A percentile compares a stretch with the other conserved stretches of the same genome.
phyloP scores from a whole-genome alignment of 2,888 invertebrate species.

The Sminthurides aquaticus region DNA sequence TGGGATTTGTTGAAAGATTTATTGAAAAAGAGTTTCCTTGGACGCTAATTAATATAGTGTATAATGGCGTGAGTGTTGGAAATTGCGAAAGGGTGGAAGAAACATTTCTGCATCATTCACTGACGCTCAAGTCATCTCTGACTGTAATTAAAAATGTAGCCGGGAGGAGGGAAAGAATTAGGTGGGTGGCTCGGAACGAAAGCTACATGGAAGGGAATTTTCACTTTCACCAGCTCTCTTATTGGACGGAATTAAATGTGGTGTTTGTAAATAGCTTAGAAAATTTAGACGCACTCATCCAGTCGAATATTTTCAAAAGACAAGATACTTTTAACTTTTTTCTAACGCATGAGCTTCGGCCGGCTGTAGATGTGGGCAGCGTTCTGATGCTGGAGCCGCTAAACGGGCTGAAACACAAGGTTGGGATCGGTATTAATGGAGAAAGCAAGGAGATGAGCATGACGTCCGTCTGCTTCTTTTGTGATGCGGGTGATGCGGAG shows the following conservation, averaged over 20 bases:
- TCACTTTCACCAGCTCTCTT: constrained; percentile 6
- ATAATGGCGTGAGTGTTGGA: neutral
- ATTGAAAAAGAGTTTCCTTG: neutral
- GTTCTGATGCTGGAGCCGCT: neutral
- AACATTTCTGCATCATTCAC: neutral
- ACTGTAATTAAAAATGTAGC: neutral
- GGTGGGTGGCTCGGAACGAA: neutral
- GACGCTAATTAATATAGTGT: neutral
- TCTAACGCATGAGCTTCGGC: constrained; percentile 3
- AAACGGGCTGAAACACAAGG: constrained; percentile 12
- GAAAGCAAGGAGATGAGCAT: constrained; percentile 3
- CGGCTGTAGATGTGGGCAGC: constrained; percentile 3
- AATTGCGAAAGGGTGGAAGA: neutral
- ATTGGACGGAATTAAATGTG: constrained; percentile 14
- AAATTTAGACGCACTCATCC: neutral
- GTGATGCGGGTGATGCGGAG: constrained; percentile 13
- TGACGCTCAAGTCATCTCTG: neutral
- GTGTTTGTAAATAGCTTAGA: constrained; percentile 5
- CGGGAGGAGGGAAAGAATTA: neutral
- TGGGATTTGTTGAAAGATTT: neutral
- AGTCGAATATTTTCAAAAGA: constrained; percentile 2
- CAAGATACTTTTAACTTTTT: constrained; percentile 10
- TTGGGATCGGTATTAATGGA: constrained; percentile 1
- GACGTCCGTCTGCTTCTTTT: constrained; percentile 20
- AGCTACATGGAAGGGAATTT: constrained; percentile 8